Percentiles rank a stretch among this genome's conserved stretches.
phyloP scores from a whole-genome alignment of 2,888 invertebrate genomes.

The Euplagia quadripunctaria region DNA sequence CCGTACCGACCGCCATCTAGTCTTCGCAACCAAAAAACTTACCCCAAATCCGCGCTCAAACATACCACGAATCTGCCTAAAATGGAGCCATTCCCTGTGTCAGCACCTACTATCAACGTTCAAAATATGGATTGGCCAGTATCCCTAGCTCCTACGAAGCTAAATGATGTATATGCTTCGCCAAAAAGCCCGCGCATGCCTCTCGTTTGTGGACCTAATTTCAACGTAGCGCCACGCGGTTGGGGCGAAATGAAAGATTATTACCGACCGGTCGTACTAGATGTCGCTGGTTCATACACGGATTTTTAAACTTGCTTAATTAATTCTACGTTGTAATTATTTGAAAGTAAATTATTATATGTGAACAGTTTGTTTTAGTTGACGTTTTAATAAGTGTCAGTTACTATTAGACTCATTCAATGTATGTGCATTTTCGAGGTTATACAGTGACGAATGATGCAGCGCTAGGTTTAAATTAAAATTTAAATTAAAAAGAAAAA shows the following conservation, averaged over 20 bases:
- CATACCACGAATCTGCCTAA: slow-evolving; percentile 75
- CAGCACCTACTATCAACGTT: slow-evolving; percentile 72
- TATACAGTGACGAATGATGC: not conserved
- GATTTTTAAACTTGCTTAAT: slow-evolving; percentile 78
- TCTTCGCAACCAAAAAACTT: slow-evolving; percentile 81
- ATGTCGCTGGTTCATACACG: slow-evolving; percentile 84
- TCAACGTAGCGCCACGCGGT: slow-evolving; percentile 94
- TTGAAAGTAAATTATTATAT: slow-evolving; percentile 32
- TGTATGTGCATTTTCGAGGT: not conserved
- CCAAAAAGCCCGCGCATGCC: slow-evolving; percentile 79
- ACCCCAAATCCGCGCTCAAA: slow-evolving; percentile 81
- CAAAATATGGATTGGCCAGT: slow-evolving; percentile 75
- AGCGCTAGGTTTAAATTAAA: not conserved
- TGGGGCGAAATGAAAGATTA: slow-evolving; percentile 91
- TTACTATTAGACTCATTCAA: slow-evolving; percentile 23
- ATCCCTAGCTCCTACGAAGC: slow-evolving; percentile 79
- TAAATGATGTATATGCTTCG: slow-evolving; percentile 82
- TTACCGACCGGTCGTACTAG: slow-evolving; percentile 92
- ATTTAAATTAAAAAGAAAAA: not conserved
- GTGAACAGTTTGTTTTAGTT: slow-evolving; percentile 26
- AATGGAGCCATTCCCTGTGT: slow-evolving; percentile 83
- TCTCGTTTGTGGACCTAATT: slow-evolving; percentile 88
- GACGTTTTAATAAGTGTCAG: slow-evolving; percentile 24
- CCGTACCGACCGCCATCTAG: slow-evolving; percentile 85
- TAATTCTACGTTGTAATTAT: slow-evolving; percentile 21